Conservation (phyloP, 2,888 invertebrate genomes). For the Tetropium fuscum region DNA sequence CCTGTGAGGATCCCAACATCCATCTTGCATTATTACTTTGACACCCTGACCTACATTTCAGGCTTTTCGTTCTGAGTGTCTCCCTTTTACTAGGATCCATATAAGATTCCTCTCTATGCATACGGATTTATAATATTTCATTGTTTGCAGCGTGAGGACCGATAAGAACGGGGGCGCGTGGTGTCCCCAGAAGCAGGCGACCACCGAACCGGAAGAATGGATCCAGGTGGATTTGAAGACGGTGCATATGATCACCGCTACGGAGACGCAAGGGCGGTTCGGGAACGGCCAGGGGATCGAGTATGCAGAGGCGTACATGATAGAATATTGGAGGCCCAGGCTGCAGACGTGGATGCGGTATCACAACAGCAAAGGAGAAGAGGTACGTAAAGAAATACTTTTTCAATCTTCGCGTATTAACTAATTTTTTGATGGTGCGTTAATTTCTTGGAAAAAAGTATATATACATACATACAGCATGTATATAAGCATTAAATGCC, state of each 20-base stretch:
- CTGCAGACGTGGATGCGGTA: conserved; percentile 87
- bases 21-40: conserved; percentile 12
- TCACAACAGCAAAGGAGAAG: conserved; percentile 78
- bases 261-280: conserved; percentile 89
- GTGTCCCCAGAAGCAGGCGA: conserved; percentile 90
- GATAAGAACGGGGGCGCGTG: conserved; percentile 92
- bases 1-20: conserved; percentile 4
- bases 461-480: too few species aligned
- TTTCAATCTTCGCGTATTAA: too few species aligned
- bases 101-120: background rate
- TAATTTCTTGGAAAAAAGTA: too few species aligned
- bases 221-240: conserved; percentile 83
- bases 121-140: conserved; percentile 1
- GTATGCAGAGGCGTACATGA: conserved; percentile 84
- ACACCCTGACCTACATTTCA: conserved; percentile 10
- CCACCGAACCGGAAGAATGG: conserved; percentile 82
- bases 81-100: background rate
- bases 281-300: conserved; percentile 93
- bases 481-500: too few species aligned
- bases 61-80: background rate
- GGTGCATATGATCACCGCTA: conserved; percentile 86
- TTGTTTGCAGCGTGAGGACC: conserved; percentile 77
- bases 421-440: too few species aligned
- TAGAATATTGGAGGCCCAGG: conserved; percentile 87
- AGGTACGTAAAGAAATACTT: conserved; percentile 74